Evolutionary conservation across 2,888 invertebrate species (phyloP).

Genomic region (Macrostomum cliftonense): DNA sequence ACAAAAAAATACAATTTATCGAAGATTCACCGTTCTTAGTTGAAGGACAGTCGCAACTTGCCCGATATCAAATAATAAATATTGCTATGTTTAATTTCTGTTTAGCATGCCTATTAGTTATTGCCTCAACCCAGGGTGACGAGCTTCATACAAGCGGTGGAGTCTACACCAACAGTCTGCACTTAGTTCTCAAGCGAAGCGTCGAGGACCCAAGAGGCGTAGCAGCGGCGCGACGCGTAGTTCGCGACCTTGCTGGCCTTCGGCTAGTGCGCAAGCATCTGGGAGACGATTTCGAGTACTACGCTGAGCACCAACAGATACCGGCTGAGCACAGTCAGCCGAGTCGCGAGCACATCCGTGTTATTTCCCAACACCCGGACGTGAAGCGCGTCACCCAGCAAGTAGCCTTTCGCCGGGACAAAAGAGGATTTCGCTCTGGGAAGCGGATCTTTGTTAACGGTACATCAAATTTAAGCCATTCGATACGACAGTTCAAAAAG

Average conservation of each 20-base stretch:
- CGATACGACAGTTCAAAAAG: constrained; percentile 36
- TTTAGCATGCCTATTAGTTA: too few relatives aligned
- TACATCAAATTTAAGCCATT: too few relatives aligned
- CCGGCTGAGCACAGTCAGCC: neutral
- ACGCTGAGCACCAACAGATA: neutral
- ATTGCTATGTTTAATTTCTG: too few relatives aligned
- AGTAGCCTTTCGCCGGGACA: constrained; percentile 47
- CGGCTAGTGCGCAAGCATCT: constrained; percentile 3
- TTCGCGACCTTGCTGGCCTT: constrained; percentile 4
- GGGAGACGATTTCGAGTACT: neutral
- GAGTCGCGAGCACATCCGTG: neutral
- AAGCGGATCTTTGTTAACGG: too few relatives aligned
- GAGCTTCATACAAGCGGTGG: too few relatives aligned
- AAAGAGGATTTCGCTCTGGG: constrained; percentile 58
- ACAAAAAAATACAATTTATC: too few relatives aligned
- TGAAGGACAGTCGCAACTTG: too few relatives aligned
- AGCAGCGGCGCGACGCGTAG: constrained; percentile 4
- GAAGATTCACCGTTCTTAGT: too few relatives aligned
- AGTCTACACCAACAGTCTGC: too few relatives aligned
- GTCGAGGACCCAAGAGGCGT: neutral
- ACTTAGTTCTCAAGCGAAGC: too few relatives aligned
- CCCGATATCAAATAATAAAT: too few relatives aligned
- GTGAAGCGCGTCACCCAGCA: constrained; percentile 76
- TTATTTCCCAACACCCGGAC: constrained; percentile 40
- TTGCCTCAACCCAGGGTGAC: too few relatives aligned